Evolutionary conservation across 2,888 invertebrate genomes (phyloP).

Genomic region (Drosophila merina): DNA sequence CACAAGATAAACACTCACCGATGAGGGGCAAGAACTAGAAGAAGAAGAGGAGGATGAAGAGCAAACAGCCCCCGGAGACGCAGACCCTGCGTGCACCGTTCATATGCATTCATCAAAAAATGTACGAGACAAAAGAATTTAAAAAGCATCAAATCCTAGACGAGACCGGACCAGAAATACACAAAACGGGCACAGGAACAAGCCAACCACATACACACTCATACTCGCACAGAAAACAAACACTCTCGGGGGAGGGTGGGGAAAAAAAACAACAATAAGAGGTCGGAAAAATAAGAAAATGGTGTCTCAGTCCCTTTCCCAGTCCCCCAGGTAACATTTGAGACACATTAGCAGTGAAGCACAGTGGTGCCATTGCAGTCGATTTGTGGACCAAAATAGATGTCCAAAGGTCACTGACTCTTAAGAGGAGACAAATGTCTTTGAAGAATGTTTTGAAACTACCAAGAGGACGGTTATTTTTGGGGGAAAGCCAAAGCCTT

Average conservation of each 20-base stretch:
- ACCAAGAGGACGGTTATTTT: neutral
- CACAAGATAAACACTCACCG: slow-evolving; percentile 32
- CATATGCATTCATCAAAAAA: slow-evolving; percentile 55
- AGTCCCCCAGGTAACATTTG: slow-evolving; percentile 74
- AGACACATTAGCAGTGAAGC: slow-evolving; percentile 64
- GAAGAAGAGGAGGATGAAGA: slow-evolving; percentile 24
- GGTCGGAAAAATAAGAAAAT: slow-evolving; percentile 60
- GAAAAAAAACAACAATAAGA: slow-evolving; percentile 28
- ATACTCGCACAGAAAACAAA: slow-evolving; percentile 38
- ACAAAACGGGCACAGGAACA: slow-evolving; percentile 67
- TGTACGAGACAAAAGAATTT: slow-evolving; percentile 66
- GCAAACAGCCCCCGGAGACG: slow-evolving; percentile 54
- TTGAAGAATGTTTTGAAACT: neutral
- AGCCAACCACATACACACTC: slow-evolving; percentile 29
- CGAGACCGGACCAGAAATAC: slow-evolving; percentile 56
- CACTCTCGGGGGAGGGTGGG: slow-evolving; percentile 21
- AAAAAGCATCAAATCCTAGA: slow-evolving; percentile 69
- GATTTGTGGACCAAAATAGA: slow-evolving; percentile 25
- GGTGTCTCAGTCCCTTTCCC: slow-evolving; percentile 60
- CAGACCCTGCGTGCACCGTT: slow-evolving; percentile 37
- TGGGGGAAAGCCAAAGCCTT: neutral
- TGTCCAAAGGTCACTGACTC: slow-evolving; percentile 31
- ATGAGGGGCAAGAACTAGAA: neutral
- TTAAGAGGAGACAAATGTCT: slow-evolving; percentile 11
- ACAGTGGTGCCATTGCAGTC: slow-evolving; percentile 25